Base-by-base conservation (phyloP, 2,797 vertebrate genomes). In the Bradypodion pumilum region DNA sequence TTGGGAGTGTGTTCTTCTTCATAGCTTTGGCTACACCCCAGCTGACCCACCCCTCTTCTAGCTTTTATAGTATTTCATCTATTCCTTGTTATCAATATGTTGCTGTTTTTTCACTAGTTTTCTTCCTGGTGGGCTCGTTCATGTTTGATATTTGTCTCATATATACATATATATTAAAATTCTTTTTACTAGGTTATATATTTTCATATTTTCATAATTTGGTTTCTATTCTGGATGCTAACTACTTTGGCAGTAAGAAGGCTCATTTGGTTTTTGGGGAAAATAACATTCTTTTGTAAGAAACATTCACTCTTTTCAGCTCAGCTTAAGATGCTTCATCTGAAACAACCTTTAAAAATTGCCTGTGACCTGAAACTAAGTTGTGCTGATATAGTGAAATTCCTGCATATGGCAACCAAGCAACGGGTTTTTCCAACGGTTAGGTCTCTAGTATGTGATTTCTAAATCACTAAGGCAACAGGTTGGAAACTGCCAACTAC, bases 361-460 rank as follows among this genome's bases (percentile, higher is more conserved):
- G 76, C 4, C 27, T 85, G 49, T 74, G 66, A 66, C 37, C 29
- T 84, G 63, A 72, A 70, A 19, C 29, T 1, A 56, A 21, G 63
- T 19, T 37, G 21, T 1, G 6, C 56, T 2, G 0, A n/a, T 44
- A 9, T 68, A 37, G 37, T 68, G 90, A 78, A 76, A 15, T 15
- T 89, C 72, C 56, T 87, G 8, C 62, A 70, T 85, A 0, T 0
- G 75, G 77, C 21, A 85, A 66, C 79, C 75, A 76, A 32, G 82
- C 85, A 78, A 69, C 59, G 88, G 21, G 65, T 86, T 91, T 88
- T 79, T 88, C 40, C 42, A 69, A 80, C 68, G 91, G 86, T 25
- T 52, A 90, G 72, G 66, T 25, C 8, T 66, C 78, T 19, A 81
- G 13, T 21, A 52, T 78, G 59, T 80, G 85, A 65, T 74, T 86